Evolutionary conservation across 2,797 vertebrate genomes (phyloP), one percentile per base, ranked within the genome.

Genomic region (Micropoecilia bifurca): DNA sequence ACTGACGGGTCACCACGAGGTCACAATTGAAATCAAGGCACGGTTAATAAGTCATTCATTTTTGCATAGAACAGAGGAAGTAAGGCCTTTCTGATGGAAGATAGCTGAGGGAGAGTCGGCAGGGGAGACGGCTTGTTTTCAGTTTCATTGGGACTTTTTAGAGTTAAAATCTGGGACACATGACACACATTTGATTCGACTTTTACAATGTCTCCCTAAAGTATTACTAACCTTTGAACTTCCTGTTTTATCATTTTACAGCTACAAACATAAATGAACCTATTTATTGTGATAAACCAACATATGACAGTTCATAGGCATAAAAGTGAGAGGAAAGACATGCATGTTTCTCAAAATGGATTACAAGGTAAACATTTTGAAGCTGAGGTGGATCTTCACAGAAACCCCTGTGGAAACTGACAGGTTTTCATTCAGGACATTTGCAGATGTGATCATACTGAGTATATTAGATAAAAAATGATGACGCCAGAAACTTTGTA

Each of bases 41-140:
- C 33, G 47, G 63, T 86, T 89, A 92, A 91, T 85, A 82, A 87
- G 82, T 92, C 69, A 91, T 86, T 90, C 68, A 91, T 89, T 45
- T 88, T 73, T 84, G 59, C 89, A 87, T 85, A 73, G 80, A 81
- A 41, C 6, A 6, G 75, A 79, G 86, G 85, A 91, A 80, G 63
- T 76, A 46, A 59, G 74, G 66, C 22, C 33, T n/a, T 71, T 80
- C 46, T 83, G 83, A 86, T 91, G 77, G 78, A 80, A 66, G 86
- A 89, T 79, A 86, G 79, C 33, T 5, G 55, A 46, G 25, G 66
- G n/a, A 76, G 39, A 74, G 69, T 48, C 82, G 45, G 47, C 28
- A 6, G 59, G 28, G 59, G 6, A 63, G 59, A 63, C 2, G 33
- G 33, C 22, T 30, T 50, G 53, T 71, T 84, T 83, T 71, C 63